Conservation (phyloP, 2,888 invertebrate species). For the Hedya salicella region DNA sequence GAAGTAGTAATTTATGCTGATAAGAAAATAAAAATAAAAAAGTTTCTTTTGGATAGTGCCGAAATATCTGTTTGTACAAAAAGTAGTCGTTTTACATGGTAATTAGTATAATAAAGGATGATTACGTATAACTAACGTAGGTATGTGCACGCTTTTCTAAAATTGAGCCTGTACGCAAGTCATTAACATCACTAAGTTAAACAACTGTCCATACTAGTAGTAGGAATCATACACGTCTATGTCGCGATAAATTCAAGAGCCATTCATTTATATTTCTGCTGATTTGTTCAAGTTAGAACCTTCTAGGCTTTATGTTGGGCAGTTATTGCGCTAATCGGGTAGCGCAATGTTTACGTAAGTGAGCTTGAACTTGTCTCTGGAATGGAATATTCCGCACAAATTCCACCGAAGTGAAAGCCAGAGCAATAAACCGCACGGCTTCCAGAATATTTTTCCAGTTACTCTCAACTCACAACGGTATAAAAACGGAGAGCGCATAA, state of each 20-base stretch:
- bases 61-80: too few species aligned
- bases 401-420: slow-evolving; percentile 44
- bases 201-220: background rate
- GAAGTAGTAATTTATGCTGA: too few species aligned
- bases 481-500: background rate
- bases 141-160: background rate
- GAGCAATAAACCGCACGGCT: slow-evolving; percentile 20
- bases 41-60: too few species aligned
- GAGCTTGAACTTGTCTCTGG: slow-evolving; percentile 48
- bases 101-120: too few species aligned
- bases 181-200: background rate
- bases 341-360: slow-evolving; percentile 41
- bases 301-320: slow-evolving; percentile 8
- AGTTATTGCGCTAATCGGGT: background rate
- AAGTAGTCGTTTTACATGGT: too few species aligned
- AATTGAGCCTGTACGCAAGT: background rate
- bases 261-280: background rate
- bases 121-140: too few species aligned
- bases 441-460: slow-evolving; percentile 25
- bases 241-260: slow-evolving; percentile 10
- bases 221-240: background rate
- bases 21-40: too few species aligned
- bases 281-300: background rate
- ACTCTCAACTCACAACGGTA: background rate
- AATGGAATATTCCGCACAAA: slow-evolving; percentile 45